Evolutionary conservation across 2,797 vertebrate species (phyloP), one percentile per base, ranked within the genome.

Genomic region (Euphonia xanthogaster): DNA sequence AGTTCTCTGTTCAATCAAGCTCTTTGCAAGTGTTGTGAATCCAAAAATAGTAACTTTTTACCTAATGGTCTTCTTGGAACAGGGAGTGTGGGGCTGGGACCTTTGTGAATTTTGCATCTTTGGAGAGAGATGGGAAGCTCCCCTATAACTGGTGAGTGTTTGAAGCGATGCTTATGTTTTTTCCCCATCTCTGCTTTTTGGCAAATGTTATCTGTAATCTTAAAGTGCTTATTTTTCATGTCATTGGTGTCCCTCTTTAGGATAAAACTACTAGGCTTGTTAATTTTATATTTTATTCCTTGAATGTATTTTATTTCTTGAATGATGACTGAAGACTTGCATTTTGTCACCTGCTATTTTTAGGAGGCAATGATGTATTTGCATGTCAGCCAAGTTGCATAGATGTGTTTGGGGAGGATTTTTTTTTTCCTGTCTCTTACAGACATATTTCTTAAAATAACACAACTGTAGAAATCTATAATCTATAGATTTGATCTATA

Each of bases 71-170:
- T 95, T 92, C 97, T 96, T 85, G 85, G 60, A 84, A 94, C 98
- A 99, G 99, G 95, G 99, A 99, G 24, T 99, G 99, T 1, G 99
- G 99, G 14, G 99, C 99, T 0, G 99, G 99, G 93, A 99, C 99
- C 1, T 99, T 99, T 47, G 99, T 99, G 73, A 99, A 99, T 86
- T 99, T 99, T 39, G 98, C 99, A 4, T 99, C 99, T 4, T 98
- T 99, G 71, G 99, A 99, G 86, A 97, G 99, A 83, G 99, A 99
- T 50, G 99, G 99, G 33, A 99, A 99, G 65, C 98, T 99, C 51
- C 99, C 99, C 1, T 99, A 99, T 92, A 99, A 99, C 82, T 99
- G 99, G 99, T 99, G 98, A 95, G 99, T 97, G 35, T 47, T 75
- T 58, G 50, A 62, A 94, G 68, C 44, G 70, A 85, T 61, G 22